Base-by-base conservation (phyloP, 2,797 vertebrate species). In the Rhynchotus rufescens region DNA sequence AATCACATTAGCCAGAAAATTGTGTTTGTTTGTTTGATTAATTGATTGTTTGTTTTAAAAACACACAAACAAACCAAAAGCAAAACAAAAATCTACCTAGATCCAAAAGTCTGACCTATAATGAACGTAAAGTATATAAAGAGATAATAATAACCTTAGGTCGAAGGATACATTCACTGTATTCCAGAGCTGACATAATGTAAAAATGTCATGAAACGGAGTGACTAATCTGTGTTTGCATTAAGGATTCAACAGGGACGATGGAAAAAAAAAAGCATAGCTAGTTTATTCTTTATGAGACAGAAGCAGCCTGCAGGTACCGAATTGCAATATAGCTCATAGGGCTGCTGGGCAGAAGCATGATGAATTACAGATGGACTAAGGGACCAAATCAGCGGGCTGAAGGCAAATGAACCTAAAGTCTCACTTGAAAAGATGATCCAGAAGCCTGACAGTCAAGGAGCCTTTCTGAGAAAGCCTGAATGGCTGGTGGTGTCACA, bases 1-100 rank as follows among this genome's bases (percentile, higher is more conserved):
- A 93, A 94, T 77, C 71, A 65, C 66, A 86, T 76, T 88, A 94
- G 3, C 15, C 42, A 88, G 42, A 81, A 87, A 44, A 82, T 34
- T 23, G 22, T 23, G 22, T 11, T 25, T 25, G 22, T 49, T 61
- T 7, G 40, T 40, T 40, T 40, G 40, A 40, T 40, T 40, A 40
- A 40, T 40, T 14, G 40, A 40, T 38, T 45, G 12, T 80, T 23
- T 65, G 40, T 45, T 28, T n/a, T 26, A 7, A 9, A 21, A 61
- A 40, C 79, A n/a, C 57, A 3, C 73, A 26, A 56, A 25, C 12
- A 25, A 49, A 49, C 12, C 22, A 25, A 51, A 51, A 56, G 30
- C 30, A 56, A 56, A 56, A n/a, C 54, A n/a, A 56, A 56, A 20
- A 56, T 19, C 36, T 57, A 13, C 34, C 76, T 44, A 47, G 51